Base-by-base conservation (phyloP, 2,113 vertebrate genomes). In the Fukomys damarensis region DNA sequence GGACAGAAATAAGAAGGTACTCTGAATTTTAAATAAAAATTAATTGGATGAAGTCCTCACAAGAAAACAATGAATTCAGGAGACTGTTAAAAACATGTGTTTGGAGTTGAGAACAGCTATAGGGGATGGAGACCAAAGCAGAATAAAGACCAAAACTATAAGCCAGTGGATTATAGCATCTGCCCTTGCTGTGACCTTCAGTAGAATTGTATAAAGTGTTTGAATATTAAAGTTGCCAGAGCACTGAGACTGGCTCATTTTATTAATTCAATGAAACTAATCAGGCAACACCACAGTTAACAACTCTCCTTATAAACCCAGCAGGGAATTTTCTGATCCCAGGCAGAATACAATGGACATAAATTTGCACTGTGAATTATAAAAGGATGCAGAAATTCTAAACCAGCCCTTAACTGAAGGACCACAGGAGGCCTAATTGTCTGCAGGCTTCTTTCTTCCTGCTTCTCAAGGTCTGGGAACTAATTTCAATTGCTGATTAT, bases 281-380 rank as follows among this genome's bases (percentile, higher is more conserved):
- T 79, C 90, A 95, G 86, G 56, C 30, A 41, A 35, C 20, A 59
- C 41, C 35, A 65, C 38, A 6, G 74, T 63, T 92, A 93, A 66
- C 28, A 83, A 82, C 17, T 20, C 32, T 89, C 20, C 30, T 89
- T 89, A 32, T 89, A 84, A 79, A 83, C 17, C 52, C 92, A 87
- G 56, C 80, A 95, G 68, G 58, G 76, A 58, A 83, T 80, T 95
- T 97, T 41, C 79, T 95, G 56, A 89, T 94, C 20, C n/a, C 1
- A 74, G 77, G 76, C 20, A 41, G 70, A 81, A 93, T 38, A 91
- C 84, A 93, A 86, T 86, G 70, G 46, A 56, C 0, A 28, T 96
- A 86, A 92, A 94, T 97, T 91, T 97, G 2, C 80, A 95, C 83
- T 89, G 46, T n/a, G 65, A 97, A 91, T 95, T 93, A 58, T n/a